Base-by-base conservation (phyloP, 2,113 vertebrate species). In the Chloropsis hardwickii region DNA sequence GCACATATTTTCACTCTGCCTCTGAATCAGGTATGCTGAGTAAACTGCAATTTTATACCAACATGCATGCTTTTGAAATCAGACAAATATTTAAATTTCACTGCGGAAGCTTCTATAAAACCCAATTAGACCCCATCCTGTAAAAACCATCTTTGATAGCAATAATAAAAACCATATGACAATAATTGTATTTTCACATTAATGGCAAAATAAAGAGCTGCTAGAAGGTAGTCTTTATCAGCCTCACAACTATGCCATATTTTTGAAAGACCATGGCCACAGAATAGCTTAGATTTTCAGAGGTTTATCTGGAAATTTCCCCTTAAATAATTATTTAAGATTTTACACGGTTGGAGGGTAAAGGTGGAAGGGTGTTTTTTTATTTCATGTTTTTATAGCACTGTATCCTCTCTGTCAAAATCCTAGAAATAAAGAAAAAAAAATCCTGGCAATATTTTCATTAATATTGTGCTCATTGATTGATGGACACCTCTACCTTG, bases 91-190 rank as follows among this genome's bases (percentile, higher is more conserved):
- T 87, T 92, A 56, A 94, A 86, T 86, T 95, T 96, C 72, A 70
- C 88, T 81, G 66, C 25, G 86, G 71, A 88, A 71, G 45, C 40
- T 86, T 95, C 45, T 93, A 83, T 91, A 94, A 96, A 97, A 92
- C n/a, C 50, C 65, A 94, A 48, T 72, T 71, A 71, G 47, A 90
- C 28, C 24, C 44, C 5, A 2, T 86, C 90, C 89, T 81, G 35
- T 94, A 96, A 92, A 97, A 94, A 79, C 69, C 91, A 87, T 81
- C 51, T 96, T 90, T 93, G 94, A 93, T 64, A 89, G 56, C 37
- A 95, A 93, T 80, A 94, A 94, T 91, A 96, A 97, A 96, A 97
- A 81, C 48, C 51, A 70, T 79, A 91, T 51, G 51, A 91, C 50
- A 92, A 83, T 77, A 91, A 88, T 37, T 28, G 9, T 85, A 70